Evolutionary conservation across 2,888 invertebrate genomes (phyloP).

Genomic region (Anarsia innoxiella): DNA sequence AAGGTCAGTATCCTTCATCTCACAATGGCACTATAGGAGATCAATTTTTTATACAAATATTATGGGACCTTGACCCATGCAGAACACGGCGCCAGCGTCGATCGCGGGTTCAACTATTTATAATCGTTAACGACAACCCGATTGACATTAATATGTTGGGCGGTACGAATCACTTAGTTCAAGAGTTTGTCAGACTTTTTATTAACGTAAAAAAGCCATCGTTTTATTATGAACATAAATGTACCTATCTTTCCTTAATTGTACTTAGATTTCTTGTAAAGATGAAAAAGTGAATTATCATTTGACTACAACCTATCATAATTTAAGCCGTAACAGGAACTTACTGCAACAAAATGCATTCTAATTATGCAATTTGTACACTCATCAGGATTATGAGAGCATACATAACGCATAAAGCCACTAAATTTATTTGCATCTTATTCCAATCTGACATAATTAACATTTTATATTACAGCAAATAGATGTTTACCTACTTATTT

Average conservation of each 20-base stretch:
- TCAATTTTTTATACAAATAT: slow-evolving; percentile 28
- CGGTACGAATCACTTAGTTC: background rate
- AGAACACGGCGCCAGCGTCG: slow-evolving; percentile 22
- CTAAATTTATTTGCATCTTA: too few species aligned
- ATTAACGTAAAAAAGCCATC: background rate
- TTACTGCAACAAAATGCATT: too few species aligned
- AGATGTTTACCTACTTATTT: too few species aligned
- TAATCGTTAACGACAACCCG: slow-evolving; percentile 40
- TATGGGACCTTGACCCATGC: slow-evolving; percentile 45
- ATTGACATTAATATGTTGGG: slow-evolving; percentile 26
- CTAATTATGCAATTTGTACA: too few species aligned
- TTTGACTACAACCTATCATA: too few species aligned
- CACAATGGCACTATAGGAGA: slow-evolving; percentile 30
- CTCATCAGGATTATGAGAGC: too few species aligned
- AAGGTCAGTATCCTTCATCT: slow-evolving; percentile 27
- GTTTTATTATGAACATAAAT: background rate
- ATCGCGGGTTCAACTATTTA: slow-evolving; percentile 47
- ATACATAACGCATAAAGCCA: too few species aligned
- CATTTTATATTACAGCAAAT: too few species aligned
- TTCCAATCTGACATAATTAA: too few species aligned
- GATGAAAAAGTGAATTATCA: too few species aligned
- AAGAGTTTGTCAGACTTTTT: background rate
- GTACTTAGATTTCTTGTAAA: background rate
- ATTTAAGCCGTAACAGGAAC: too few species aligned
- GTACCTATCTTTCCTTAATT: background rate